Percentiles rank a stretch among this genome's conserved stretches.
Conservation (phyloP, 2,888 invertebrate species). For the Muschampia plurimacula region DNA sequence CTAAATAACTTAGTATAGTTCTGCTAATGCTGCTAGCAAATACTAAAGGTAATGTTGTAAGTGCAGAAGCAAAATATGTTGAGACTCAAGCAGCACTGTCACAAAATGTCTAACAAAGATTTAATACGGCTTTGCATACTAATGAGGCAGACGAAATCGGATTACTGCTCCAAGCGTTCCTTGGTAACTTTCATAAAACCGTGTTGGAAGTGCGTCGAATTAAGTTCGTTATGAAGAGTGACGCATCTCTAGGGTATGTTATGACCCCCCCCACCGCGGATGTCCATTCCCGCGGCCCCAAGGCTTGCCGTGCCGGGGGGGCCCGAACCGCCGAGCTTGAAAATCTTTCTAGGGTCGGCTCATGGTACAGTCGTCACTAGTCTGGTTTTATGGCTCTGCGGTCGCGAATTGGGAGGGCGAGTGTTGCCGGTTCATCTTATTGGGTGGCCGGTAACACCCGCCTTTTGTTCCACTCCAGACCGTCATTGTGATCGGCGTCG, state of each 20-base stretch:
- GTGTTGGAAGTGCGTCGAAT: constrained; percentile 29
- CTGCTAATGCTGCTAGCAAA: background rate
- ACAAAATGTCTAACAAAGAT: constrained; percentile 30
- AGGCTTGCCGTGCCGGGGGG: constrained; percentile 1
- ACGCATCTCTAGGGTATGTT: background rate
- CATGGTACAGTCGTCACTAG: background rate
- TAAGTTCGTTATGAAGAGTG: constrained; percentile 28
- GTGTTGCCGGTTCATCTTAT: background rate
- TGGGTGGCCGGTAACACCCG: background rate
- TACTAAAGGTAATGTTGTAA: background rate
- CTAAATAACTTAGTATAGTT: too few relatives aligned
- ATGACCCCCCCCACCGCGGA: background rate
- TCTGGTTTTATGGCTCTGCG: background rate
- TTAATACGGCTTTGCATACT: constrained; percentile 57
- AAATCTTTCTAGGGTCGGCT: background rate
- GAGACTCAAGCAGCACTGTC: constrained; percentile 3
- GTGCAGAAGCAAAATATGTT: background rate
- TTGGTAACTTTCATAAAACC: constrained; percentile 34
- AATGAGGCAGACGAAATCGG: constrained; percentile 57
- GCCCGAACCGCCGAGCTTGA: background rate
- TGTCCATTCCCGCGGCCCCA: background rate
- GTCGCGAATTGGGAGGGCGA: too few relatives aligned
- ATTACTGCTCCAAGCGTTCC: constrained; percentile 48
- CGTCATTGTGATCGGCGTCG: background rate
- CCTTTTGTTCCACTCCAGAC: background rate